These are phyloP conservation scores for Plodia interpunctella DNA, from an alignment of 1,140 invertebrate species.

Conservation along the genomic window DNA sequence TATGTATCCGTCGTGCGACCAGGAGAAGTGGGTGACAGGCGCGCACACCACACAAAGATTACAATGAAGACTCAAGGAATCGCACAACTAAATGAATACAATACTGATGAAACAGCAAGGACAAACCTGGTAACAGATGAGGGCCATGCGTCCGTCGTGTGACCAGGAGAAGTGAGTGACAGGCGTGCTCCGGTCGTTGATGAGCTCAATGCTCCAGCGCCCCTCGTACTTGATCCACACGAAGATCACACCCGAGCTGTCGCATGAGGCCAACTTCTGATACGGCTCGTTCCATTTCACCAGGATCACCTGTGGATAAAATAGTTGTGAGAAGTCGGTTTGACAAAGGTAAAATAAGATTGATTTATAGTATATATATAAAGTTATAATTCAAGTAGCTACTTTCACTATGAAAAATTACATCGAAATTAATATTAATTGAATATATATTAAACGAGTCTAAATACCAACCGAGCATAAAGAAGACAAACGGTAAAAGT, in stretches of 20 bases:
- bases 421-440: no score
- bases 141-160: slow-evolving; percentile 97
- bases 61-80: no score
- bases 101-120: no score
- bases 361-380: no score
- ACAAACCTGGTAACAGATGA: slow-evolving; percentile 95
- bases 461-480: neutral
- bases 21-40: slow-evolving; percentile 97
- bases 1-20: slow-evolving; percentile 99
- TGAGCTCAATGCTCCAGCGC: slow-evolving; percentile 98
- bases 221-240: slow-evolving; percentile 99
- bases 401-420: no score
- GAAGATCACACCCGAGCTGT: slow-evolving; percentile 98
- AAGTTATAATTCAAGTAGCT: no score
- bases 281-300: slow-evolving; percentile 99
- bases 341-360: no score
- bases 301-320: slow-evolving; percentile 88
- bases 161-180: slow-evolving; percentile 99
- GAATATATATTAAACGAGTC: no score
- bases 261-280: slow-evolving; percentile 98
- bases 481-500: neutral
- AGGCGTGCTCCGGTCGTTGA: slow-evolving; percentile 97
- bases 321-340: no score
- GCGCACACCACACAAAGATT: no score
- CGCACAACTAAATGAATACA: no score